Evolutionary conservation across 2,797 vertebrate species (phyloP), one percentile per base, ranked within the genome.

Genomic region (Sorex maritimensis): DNA sequence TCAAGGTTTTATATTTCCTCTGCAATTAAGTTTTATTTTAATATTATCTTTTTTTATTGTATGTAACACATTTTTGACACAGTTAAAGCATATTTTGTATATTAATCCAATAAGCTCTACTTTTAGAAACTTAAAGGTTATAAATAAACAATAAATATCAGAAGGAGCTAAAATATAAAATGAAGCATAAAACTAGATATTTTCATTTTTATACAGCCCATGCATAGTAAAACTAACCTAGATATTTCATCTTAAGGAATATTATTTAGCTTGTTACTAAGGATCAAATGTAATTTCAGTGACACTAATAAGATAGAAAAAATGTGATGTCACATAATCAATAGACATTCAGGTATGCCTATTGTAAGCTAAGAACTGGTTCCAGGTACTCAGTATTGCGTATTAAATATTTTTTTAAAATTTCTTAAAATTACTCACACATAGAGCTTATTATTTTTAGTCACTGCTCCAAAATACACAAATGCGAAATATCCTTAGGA

Each of bases 111-210:
- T 80, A 15, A 86, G 61, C 89, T 89, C 38, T 9, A 1, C 46
- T 94, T 73, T 55, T 78, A 85, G 79, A 89, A 92, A 94, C 2
- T 65, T 72, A 65, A 91, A 71, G n/a, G 10, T 0, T 0, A 73
- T 68, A 92, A 90, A 84, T 90, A 63, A 77, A 81, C 41, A 0
- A 0, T 38, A 80, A 83, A 95, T 88, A 91, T 95, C 55, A 96
- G 94, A 91, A 78, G 87, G 91, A 96, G 89, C 79, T 96, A 92
- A 89, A 24, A 95, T 80, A 95, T 94, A 95, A 91, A 90, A 52
- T 72, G 52, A 90, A 93, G 28, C 38, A 91, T 73, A 24, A 65
- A 63, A 71, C 8, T 78, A 81, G 28, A 81, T 77, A 6, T 86
- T 92, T 93, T 79, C 41, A 69, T 21, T 91, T 84, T 84, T 73